Base-by-base conservation (phyloP, 2,888 invertebrate genomes). In the Pheosia tremula region DNA sequence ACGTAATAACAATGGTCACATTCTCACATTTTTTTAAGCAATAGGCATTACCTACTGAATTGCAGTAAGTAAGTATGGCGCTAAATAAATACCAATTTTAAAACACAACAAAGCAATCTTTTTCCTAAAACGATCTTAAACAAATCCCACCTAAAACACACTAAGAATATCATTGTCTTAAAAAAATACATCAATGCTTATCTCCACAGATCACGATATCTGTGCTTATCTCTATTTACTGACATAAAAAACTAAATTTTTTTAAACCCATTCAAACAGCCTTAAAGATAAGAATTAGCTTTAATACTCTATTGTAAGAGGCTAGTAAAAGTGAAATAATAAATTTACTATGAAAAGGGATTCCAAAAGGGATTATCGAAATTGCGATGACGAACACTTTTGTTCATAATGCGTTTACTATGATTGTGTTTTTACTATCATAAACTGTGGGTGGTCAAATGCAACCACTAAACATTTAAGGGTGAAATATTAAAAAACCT, bases 321-420 rank as follows among this genome's bases (percentile, higher is more conserved):
- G 56, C 63, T 69, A 68, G 61, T 66, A 73, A 76, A 71, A 65
- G 64, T 61, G 59, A 70, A 69, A 50, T 36, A 52, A 52, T 36
- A 37, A 9, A 53, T 64, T 63, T 49, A 60, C 57, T 38, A 59
- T 64, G 56, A 71, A 74, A 68, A 74, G 69, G 72, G 75, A 65
- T 71, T 71, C 70, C 39, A 54, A 64, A 72, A 74, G 39, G 69
- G 77, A 82, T 84, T 80, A 82, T 72, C 75, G 66, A 82, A 81
- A 84, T 84, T 81, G 79, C 80, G 74, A 85, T 84, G 86, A 85
- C 80, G 77, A 67, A 78, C 66, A 59, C 64, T 64, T 80, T 81
- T 80, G 71, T 81, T 82, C 77, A 71, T 75, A 63, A 69, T 70
- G 74, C 69, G 76, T 74, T 85, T 87, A 87, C 86, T 87, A 86